Conservation (phyloP, 2,113 vertebrate genomes). For the Nothocercus julius region DNA sequence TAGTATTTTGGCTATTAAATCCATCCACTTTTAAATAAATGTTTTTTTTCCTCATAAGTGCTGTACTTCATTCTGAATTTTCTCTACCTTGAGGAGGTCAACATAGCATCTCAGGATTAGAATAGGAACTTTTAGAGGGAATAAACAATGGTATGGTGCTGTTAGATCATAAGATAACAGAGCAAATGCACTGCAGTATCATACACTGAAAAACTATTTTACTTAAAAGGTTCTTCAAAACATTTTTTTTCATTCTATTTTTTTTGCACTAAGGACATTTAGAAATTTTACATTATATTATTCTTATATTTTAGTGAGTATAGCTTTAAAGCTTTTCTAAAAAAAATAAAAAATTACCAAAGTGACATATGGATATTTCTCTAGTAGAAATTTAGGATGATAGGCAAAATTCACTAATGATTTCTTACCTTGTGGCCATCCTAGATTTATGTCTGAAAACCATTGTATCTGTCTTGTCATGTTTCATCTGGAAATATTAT, state of each 20-base stretch:
- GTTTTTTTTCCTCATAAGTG: neutral
- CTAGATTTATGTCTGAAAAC: slow-evolving; percentile 1
- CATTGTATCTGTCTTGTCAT: neutral
- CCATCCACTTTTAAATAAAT: neutral
- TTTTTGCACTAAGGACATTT: neutral
- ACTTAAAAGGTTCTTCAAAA: neutral
- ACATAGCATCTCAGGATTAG: neutral
- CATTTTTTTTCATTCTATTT: neutral
- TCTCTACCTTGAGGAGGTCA: neutral
- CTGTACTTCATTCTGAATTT: neutral
- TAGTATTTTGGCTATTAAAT: neutral
- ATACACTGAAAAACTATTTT: neutral
- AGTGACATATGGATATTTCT: neutral
- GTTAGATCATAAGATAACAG: neutral
- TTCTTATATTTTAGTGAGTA: neutral
- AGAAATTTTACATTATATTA: neutral
- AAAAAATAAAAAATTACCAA: neutral
- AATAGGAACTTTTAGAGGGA: neutral
- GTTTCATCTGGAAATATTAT: neutral
- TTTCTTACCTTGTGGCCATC: neutral
- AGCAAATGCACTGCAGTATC: neutral
- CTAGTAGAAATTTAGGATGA: neutral
- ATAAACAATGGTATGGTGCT: neutral
- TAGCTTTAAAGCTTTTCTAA: neutral
- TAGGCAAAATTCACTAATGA: neutral